These are phyloP conservation scores for Lasiommata megera DNA, from an alignment of 2,888 invertebrate species.

Conservation along the genomic window DNA sequence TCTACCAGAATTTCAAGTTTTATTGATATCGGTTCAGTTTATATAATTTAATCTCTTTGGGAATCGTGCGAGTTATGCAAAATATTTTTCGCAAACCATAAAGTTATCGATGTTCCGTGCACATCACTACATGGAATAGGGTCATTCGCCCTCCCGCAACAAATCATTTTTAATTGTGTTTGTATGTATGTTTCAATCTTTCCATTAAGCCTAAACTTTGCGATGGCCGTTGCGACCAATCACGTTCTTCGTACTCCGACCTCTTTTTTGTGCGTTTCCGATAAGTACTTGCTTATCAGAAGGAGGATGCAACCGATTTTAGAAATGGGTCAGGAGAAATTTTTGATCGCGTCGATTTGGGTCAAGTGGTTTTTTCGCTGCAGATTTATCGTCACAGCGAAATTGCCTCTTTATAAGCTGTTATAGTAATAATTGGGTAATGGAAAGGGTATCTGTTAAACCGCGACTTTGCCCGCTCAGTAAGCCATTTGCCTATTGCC, in stretches of 20 bases:
- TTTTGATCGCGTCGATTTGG: conserved; percentile 53
- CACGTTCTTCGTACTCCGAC: conserved; percentile 51
- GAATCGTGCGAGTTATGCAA: too few relatives aligned
- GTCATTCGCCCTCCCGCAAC: conserved; percentile 73
- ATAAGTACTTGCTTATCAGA: not conserved
- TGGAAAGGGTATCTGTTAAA: too few relatives aligned
- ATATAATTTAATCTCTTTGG: too few relatives aligned
- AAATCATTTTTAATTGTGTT: conserved; percentile 79
- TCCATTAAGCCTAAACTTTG: conserved; percentile 57
- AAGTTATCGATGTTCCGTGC: conserved; percentile 28
- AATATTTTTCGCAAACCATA: too few relatives aligned
- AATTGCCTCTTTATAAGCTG: not conserved
- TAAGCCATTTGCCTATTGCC: too few relatives aligned
- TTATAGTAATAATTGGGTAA: too few relatives aligned
- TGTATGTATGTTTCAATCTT: conserved; percentile 65
- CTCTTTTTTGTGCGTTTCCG: conserved; percentile 48
- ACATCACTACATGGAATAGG: conserved; percentile 63
- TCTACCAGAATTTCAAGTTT: too few relatives aligned
- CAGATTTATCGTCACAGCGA: conserved; percentile 35
- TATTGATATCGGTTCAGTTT: too few relatives aligned
- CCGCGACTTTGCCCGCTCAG: too few relatives aligned
- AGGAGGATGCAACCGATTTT: conserved; percentile 49
- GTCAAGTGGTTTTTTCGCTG: conserved; percentile 57
- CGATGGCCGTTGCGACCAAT: conserved; percentile 46
- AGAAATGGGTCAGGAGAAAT: conserved; percentile 68